phyloP scores from a whole-genome alignment of 2,113 vertebrate genomes.

The Zootoca vivipara region DNA sequence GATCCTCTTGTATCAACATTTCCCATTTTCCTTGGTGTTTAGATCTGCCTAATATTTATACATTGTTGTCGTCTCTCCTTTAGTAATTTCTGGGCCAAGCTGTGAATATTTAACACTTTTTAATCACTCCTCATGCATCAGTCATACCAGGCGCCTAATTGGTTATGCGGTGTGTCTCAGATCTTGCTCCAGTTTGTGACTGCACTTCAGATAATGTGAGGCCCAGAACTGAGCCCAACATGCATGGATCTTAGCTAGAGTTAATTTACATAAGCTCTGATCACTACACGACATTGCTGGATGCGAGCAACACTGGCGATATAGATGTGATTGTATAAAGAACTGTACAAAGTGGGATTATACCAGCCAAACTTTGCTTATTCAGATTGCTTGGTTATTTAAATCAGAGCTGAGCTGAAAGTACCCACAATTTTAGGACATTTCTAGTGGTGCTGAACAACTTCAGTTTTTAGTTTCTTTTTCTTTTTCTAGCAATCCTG shows the following conservation, averaged over 20 bases:
- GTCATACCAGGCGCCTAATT: constrained; percentile 59
- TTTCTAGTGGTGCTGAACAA: background rate
- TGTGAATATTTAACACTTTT: constrained; percentile 66
- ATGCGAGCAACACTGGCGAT: background rate
- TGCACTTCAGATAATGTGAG: constrained; percentile 49
- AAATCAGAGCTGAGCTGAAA: too few species aligned
- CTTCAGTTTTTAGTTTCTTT: background rate
- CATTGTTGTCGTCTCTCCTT: constrained; percentile 57
- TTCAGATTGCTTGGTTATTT: background rate
- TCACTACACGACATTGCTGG: background rate
- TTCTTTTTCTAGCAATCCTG: background rate
- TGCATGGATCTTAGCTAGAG: constrained; percentile 46
- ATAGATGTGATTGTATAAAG: background rate
- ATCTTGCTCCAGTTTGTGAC: constrained; percentile 60
- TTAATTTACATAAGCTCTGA: constrained; percentile 45
- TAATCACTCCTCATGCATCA: constrained; percentile 67
- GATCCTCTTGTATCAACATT: constrained; percentile 41
- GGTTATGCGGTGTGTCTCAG: constrained; percentile 61
- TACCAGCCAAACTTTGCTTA: background rate
- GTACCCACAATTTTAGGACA: background rate
- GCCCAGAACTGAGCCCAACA: constrained; percentile 60
- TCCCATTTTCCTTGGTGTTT: constrained; percentile 53
- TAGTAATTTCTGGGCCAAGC: constrained; percentile 66
- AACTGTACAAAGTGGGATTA: background rate
- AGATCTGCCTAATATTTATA: constrained; percentile 66